Base-by-base conservation (phyloP, 2,113 vertebrate genomes). In the Cavia porcellus region DNA sequence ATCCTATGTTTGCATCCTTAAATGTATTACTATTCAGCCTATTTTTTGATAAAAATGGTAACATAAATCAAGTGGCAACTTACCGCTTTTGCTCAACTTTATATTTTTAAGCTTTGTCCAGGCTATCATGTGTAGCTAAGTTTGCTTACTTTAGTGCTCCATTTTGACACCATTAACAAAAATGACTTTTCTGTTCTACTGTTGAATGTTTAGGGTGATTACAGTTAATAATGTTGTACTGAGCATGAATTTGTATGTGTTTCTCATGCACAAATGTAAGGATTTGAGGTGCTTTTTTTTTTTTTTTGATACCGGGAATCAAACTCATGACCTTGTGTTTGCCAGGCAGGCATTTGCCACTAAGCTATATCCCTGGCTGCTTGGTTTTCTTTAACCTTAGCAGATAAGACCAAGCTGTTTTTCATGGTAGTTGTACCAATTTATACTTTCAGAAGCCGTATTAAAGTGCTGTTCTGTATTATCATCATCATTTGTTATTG, bases 341-440 rank as follows among this genome's bases (percentile, higher is more conserved):
- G 55, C 55, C 55, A 57, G 55, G 55, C 17, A 57, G 55, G 55
- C 17, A 19, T 57, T 57, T 57, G 55, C 55, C 17, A 5, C 17
- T 57, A 5, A 57, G 55, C 55, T 57, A 57, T 57, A 57, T 57
- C 55, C 55, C 55, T 57, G 55, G 55, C 15, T 17, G 17, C 55
- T 57, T 20, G 11, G 38, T 59, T n/a, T 77, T 68, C 50, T 91
- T 42, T 95, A 92, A 64, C 22, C 22, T 90, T 79, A 86, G 15
- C 70, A 95, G 68, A 47, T 45, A 95, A 92, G 35, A 77, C 8
- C 89, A 93, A 68, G 86, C n/a, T 77, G 50, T 86, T 96, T 95
- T 74, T 59, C 32, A 74, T n/a, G 91, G 45, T 42, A 89, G 80
- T 14, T 83, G 47, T 80, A 57, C 38, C 75, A 89, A 68, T 75